These are phyloP conservation scores for Dasypolia templi DNA, from an alignment of 2,888 invertebrate species.

Conservation along the genomic window DNA sequence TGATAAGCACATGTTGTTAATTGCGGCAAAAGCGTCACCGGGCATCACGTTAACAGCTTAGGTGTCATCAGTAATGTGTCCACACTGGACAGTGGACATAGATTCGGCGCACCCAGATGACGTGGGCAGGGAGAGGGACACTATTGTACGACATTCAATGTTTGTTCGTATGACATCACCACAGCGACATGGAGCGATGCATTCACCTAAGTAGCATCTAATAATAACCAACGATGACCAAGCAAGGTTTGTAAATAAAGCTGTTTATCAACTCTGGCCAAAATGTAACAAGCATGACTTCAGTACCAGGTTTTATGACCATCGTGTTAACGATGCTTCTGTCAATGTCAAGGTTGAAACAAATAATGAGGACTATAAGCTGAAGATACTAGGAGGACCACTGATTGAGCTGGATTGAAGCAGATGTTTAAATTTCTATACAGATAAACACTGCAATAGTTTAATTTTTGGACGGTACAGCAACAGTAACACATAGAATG, in stretches of 20 bases:
- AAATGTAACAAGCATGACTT: conserved; percentile 33
- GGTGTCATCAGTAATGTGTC: conserved; percentile 67
- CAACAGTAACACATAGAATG: conserved; percentile 6
- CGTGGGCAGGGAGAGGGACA: conserved; percentile 73
- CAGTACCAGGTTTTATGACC: conserved; percentile 18
- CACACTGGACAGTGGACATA: conserved; percentile 69
- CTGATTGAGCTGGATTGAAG: neutral
- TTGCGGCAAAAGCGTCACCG: conserved; percentile 12
- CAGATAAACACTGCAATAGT: neutral
- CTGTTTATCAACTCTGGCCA: conserved; percentile 43
- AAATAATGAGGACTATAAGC: neutral
- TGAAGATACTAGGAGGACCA: neutral
- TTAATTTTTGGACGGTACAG: neutral
- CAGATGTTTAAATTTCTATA: neutral
- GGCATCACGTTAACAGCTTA: conserved; percentile 29
- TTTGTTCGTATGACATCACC: conserved; percentile 76
- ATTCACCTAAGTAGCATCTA: conserved; percentile 69
- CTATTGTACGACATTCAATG: conserved; percentile 79
- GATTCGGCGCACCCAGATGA: conserved; percentile 80
- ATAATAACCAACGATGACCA: conserved; percentile 71
- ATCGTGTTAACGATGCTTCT: conserved; percentile 18
- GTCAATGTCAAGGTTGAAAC: conserved; percentile 35
- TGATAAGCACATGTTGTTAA: conserved; percentile 18
- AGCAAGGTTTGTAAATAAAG: conserved; percentile 58
- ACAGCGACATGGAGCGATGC: conserved; percentile 76